Evolutionary conservation across 2,888 invertebrate genomes (phyloP).

Genomic region (Ochropacha duplaris): DNA sequence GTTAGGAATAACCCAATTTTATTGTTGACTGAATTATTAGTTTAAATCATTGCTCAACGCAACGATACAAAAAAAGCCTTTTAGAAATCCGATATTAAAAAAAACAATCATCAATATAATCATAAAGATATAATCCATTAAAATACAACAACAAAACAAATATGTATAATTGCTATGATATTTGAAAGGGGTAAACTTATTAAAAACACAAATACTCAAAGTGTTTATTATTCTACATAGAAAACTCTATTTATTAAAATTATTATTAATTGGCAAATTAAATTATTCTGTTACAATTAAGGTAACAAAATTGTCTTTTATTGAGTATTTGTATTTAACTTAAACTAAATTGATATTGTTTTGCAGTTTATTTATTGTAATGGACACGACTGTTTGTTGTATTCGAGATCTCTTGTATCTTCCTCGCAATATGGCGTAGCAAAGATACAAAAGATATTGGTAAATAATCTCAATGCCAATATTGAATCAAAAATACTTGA

Average conservation of each 20-base stretch:
- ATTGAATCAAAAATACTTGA: slow-evolving; percentile 56
- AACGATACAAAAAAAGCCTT: slow-evolving; percentile 43
- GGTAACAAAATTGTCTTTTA: slow-evolving; percentile 51
- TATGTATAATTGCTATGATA: slow-evolving; percentile 45
- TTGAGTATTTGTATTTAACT: slow-evolving; percentile 80
- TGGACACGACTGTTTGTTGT: slow-evolving; percentile 10
- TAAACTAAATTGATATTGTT: slow-evolving; percentile 41
- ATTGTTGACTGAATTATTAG: slow-evolving; percentile 8
- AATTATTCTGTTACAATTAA: slow-evolving; percentile 38
- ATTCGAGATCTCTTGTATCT: slow-evolving; percentile 30
- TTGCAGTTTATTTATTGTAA: slow-evolving; percentile 29
- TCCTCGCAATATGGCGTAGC: slow-evolving; percentile 35
- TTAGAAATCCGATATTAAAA: slow-evolving; percentile 56
- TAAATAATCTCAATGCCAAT: slow-evolving; percentile 22
- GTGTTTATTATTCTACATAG: slow-evolving; percentile 39
- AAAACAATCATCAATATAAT: slow-evolving; percentile 70
- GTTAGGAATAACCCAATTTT: slow-evolving; percentile 26
- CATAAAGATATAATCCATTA: slow-evolving; percentile 77
- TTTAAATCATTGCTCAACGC: slow-evolving; percentile 12
- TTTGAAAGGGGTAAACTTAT: slow-evolving; percentile 50
- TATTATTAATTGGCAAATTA: slow-evolving; percentile 39
- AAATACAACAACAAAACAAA: slow-evolving; percentile 81
- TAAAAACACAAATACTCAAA: slow-evolving; percentile 79
- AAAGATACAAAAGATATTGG: slow-evolving; percentile 34
- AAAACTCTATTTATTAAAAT: slow-evolving; percentile 29